phyloP scores from a whole-genome alignment of 2,797 vertebrate genomes.

The Bucorvus abyssinicus region DNA sequence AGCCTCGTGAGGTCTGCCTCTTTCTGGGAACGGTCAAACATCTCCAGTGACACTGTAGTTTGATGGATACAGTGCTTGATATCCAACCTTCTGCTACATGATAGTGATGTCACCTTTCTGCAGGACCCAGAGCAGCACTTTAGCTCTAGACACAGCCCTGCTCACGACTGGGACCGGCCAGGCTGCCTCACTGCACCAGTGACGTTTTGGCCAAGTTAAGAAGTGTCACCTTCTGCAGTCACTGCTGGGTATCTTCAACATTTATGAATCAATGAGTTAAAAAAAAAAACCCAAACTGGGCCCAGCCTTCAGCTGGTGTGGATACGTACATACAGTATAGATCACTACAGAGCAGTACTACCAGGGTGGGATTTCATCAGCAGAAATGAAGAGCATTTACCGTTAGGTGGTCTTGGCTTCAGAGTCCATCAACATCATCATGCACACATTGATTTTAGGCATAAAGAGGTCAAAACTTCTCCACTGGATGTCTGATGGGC shows the following conservation, averaged over 20 bases:
- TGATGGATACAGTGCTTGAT: not conserved
- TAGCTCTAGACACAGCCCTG: not conserved
- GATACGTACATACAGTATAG: no score
- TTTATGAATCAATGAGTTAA: no score
- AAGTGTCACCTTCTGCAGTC: not conserved
- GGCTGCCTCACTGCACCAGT: not conserved
- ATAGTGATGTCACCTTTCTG: not conserved
- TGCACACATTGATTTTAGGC: not conserved
- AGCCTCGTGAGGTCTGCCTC: not conserved
- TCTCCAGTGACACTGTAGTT: not conserved
- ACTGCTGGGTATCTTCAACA: not conserved
- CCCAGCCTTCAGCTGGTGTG: not conserved
- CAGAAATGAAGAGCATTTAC: not conserved
- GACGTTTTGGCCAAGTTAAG: not conserved
- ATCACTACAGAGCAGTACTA: not conserved
- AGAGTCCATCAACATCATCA: not conserved
- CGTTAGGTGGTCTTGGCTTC: not conserved
- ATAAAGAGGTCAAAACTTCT: not conserved
- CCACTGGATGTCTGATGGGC: not conserved
- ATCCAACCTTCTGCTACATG: not conserved
- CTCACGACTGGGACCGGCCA: not conserved
- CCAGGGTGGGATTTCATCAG: not conserved
- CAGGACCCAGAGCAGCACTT: not conserved
- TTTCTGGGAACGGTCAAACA: not conserved
- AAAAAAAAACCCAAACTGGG: fast-evolving